These are phyloP conservation scores for Silurus glanis DNA, from an alignment of 2,113 vertebrate genomes.

Conservation along the genomic window DNA sequence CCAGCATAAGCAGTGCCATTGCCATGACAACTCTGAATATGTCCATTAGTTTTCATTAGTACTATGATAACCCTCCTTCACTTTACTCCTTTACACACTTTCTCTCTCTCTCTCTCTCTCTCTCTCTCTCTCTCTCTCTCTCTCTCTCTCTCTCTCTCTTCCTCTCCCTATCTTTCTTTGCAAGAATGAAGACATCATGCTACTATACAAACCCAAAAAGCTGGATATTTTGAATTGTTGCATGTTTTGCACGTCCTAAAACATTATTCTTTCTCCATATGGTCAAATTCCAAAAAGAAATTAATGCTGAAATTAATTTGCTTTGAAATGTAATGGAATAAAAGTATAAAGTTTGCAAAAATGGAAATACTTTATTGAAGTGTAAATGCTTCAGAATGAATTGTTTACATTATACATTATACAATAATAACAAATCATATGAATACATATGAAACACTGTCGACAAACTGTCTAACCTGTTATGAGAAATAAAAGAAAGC, in stretches of 20 bases:
- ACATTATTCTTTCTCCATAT: not conserved
- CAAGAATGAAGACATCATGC: not conserved
- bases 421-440: too few relatives aligned
- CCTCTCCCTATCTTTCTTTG: not conserved
- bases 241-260: not conserved
- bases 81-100: not conserved
- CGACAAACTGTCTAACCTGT: too few relatives aligned
- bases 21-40: constrained; percentile 49
- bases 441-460: too few relatives aligned
- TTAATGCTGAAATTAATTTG: not conserved
- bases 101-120: not conserved
- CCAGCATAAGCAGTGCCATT: constrained; percentile 44
- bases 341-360: not conserved
- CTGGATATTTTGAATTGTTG: not conserved
- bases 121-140: not conserved
- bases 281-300: not conserved
- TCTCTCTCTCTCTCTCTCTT: not conserved
- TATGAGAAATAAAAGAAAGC: too few relatives aligned
- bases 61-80: constrained; percentile 14
- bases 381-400: not conserved
- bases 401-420: too few relatives aligned
- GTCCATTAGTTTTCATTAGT: constrained; percentile 30
- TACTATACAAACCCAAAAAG: not conserved
- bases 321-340: not conserved
- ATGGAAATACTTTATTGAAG: not conserved